Percentiles rank a stretch among this genome's conserved stretches.
Conservation (phyloP, 2,797 vertebrate species). For the Nyctalus aviator region DNA sequence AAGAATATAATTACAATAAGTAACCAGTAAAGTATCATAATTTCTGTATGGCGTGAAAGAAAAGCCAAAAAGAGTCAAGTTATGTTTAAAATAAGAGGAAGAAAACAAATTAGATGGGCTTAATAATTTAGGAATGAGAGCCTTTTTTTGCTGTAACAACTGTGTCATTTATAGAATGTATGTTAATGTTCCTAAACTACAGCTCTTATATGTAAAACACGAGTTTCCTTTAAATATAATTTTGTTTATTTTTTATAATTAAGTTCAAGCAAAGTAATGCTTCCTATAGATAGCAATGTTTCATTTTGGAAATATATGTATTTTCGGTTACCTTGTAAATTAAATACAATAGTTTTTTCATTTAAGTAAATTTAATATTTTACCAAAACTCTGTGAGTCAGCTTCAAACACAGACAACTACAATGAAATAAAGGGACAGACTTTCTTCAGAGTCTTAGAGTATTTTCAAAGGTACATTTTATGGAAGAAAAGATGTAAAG, state of each 20-base stretch:
- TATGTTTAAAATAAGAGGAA: neutral
- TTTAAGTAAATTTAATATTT: neutral
- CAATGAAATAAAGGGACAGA: neutral
- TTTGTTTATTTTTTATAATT: neutral
- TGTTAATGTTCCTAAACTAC: neutral
- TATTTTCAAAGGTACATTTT: neutral
- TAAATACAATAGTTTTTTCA: neutral
- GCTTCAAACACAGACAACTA: neutral
- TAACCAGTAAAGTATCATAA: neutral
- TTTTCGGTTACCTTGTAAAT: neutral
- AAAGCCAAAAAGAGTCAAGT: neutral
- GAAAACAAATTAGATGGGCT: neutral
- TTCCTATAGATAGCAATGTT: neutral
- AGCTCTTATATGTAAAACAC: neutral
- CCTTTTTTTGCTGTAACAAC: neutral
- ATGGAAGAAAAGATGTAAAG: neutral
- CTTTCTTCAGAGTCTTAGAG: neutral
- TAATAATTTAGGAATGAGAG: neutral
- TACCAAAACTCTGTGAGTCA: neutral
- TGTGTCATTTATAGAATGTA: neutral
- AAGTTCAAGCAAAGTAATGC: neutral
- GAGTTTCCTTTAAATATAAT: neutral
- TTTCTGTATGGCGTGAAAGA: neutral
- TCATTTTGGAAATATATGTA: neutral
- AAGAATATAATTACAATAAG: neutral